Base-by-base conservation (phyloP, 2,888 invertebrate genomes). In the Caprella mutica region DNA sequence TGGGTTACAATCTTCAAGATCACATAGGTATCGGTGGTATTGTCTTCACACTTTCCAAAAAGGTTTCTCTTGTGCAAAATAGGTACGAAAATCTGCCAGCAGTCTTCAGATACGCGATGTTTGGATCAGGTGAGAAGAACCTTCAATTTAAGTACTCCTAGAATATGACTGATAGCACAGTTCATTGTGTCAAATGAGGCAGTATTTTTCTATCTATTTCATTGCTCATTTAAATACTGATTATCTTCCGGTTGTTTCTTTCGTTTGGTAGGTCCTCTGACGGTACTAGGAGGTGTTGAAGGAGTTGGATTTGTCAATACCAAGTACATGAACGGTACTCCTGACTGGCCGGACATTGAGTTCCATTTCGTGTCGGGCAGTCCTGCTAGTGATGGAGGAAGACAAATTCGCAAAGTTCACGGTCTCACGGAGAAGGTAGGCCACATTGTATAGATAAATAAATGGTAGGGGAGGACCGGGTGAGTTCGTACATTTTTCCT, bases 281-380 rank as follows among this genome's bases (percentile, higher is more conserved):
- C 91, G 0, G 84, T 90, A 2, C 77, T 89, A 71, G 91, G 91
- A 1, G 90, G 89, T 0, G 89, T 91, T 0, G 91, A 91, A 74
- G 85, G 86, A 0, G 72, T 90, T n/a, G 91, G 84, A 0, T 92
- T 88, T 71, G 85, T 91, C 17, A 88, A 87, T 66, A 90, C 90
- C 0, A 90, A 89, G 73, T 90, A 88, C 70, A 87, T 87, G 0
- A 91, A 90, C 70, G 77, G 81, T 54, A 79, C 83, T 0, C 86
- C 89, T 56, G 90, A 91, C 71, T 90, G 88, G 86, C 90, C 91
- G 0, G 91, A 91, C 69, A 87, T 91, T 63, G 88, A 89, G 70
- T 87, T 90, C 69, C 90, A 91, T 86, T 75, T 90, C 73, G 85
- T 87, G 0, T 85, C 88, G 26, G 81, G 85, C 0, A 85, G 86